phyloP scores from a whole-genome alignment of 2,797 vertebrate genomes.

The Sarcophilus harrisii region DNA sequence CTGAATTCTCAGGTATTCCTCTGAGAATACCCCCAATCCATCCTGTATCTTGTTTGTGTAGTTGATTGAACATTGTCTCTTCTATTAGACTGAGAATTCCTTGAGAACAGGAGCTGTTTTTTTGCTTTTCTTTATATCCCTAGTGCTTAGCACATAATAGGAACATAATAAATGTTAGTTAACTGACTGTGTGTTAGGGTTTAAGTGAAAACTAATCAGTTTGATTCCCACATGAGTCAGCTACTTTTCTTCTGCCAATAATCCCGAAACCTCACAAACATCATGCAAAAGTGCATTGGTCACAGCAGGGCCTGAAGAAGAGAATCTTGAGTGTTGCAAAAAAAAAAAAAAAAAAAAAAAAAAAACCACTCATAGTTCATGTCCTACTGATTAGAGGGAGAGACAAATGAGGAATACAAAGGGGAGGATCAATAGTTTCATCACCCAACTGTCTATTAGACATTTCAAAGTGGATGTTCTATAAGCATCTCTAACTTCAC shows the following conservation, averaged over 20 bases:
- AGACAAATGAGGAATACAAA: background rate
- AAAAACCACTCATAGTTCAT: background rate
- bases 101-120: background rate
- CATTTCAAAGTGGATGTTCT: background rate
- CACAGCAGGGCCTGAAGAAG: conserved; percentile 5
- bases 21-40: background rate
- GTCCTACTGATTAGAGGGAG: background rate
- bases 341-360: no score
- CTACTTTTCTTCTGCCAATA: conserved; percentile 50
- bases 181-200: conserved; percentile 32
- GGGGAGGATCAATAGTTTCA: background rate
- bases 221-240: conserved; percentile 19
- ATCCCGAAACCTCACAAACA: background rate
- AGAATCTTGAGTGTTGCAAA: background rate
- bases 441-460: background rate
- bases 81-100: background rate
- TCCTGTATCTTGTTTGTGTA: background rate
- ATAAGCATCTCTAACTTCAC: background rate
- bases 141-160: background rate
- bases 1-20: background rate
- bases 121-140: background rate
- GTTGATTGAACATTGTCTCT: background rate
- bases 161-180: background rate
- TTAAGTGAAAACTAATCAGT: conserved; percentile 50
- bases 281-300: conserved; percentile 21